Percentiles rank a stretch among this genome's conserved stretches.
Conservation (phyloP, 2,888 invertebrate genomes). For the Lycia hirtaria region DNA sequence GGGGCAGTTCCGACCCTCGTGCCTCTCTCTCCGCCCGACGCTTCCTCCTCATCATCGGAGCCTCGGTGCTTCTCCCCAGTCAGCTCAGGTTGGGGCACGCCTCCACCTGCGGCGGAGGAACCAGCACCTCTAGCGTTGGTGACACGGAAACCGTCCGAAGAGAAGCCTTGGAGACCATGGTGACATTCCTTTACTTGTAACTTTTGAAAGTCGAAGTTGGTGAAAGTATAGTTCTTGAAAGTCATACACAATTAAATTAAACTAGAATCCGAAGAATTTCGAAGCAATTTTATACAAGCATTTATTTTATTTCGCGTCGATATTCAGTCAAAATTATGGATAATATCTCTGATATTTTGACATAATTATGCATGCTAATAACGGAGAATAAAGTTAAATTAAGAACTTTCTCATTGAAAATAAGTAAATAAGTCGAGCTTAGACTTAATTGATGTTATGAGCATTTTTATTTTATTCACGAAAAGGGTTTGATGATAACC, state of each 20-base stretch:
- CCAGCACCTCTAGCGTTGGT: conserved; percentile 89
- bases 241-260: too few species aligned
- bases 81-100: conserved; percentile 80
- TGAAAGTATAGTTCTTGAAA: conserved; percentile 3
- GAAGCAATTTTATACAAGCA: neutral
- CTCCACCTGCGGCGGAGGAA: conserved; percentile 71
- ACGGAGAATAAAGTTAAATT: too few species aligned
- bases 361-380: too few species aligned
- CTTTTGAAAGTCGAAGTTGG: neutral
- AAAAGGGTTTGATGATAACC: too few species aligned
- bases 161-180: conserved; percentile 94
- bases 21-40: conserved; percentile 90
- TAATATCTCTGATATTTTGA: too few species aligned
- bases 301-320: too few species aligned
- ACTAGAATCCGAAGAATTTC: neutral
- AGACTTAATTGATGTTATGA: too few species aligned
- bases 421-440: too few species aligned
- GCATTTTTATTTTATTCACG: too few species aligned
- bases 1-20: conserved; percentile 88
- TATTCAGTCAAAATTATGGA: too few species aligned
- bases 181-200: conserved; percentile 69
- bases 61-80: conserved; percentile 86
- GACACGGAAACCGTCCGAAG: conserved; percentile 88
- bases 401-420: too few species aligned
- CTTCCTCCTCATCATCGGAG: conserved; percentile 88